These are phyloP conservation scores for Amphibalanus amphitrite DNA, from an alignment of 1,140 invertebrate genomes.

Conservation along the genomic window DNA sequence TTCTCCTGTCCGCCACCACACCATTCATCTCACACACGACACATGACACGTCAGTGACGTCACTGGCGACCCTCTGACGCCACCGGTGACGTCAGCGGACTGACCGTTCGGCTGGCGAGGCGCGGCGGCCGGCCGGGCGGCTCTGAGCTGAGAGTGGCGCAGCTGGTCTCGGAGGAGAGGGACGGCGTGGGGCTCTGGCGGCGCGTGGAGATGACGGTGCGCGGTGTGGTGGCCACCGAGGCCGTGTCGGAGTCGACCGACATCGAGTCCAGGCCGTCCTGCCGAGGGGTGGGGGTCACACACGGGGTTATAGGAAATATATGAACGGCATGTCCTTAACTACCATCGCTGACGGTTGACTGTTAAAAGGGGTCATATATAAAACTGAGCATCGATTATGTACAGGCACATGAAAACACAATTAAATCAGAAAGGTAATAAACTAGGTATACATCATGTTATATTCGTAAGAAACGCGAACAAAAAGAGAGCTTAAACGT, in stretches of 20 bases:
- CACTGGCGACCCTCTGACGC: background rate
- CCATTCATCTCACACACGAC: background rate
- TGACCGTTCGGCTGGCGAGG: background rate
- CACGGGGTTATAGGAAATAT: too few relatives aligned
- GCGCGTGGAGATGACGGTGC: background rate
- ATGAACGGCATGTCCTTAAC: too few relatives aligned
- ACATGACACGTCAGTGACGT: background rate
- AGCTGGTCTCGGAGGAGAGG: background rate
- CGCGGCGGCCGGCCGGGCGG: too few relatives aligned
- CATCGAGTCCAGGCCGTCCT: background rate
- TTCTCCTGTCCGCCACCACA: background rate
- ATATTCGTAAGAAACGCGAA: too few relatives aligned
- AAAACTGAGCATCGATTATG: too few relatives aligned
- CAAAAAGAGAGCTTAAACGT: too few relatives aligned
- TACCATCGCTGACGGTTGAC: too few relatives aligned
- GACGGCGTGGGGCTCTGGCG: background rate
- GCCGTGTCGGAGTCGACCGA: background rate
- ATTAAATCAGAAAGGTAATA: too few relatives aligned
- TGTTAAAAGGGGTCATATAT: too few relatives aligned
- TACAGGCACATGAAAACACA: too few relatives aligned
- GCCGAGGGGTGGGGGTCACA: too few relatives aligned
- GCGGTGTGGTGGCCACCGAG: background rate
- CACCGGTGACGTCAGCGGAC: background rate
- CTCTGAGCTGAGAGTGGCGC: background rate
- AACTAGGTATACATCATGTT: too few relatives aligned